These are phyloP conservation scores for Brachionus angularis DNA, from an alignment of 1,140 invertebrate species.

Conservation along the genomic window DNA sequence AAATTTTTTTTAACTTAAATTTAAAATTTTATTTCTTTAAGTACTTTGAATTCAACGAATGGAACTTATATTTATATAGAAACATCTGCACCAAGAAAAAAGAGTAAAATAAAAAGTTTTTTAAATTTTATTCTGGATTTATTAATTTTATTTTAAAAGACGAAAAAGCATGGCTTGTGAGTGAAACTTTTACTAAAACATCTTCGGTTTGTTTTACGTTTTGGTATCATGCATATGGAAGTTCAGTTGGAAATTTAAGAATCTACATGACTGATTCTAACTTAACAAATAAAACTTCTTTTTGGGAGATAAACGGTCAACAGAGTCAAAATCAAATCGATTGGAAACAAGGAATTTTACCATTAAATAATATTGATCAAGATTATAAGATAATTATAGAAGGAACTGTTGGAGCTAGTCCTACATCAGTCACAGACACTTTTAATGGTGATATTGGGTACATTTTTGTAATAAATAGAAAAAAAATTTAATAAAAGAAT, in stretches of 20 bases:
- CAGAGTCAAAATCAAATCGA: slow-evolving; percentile 9
- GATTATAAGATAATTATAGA: slow-evolving; percentile 16
- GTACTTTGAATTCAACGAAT: slow-evolving; percentile 22
- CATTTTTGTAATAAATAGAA: neutral
- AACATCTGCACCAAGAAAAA: slow-evolving; percentile 7
- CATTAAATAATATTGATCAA: neutral
- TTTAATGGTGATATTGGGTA: slow-evolving; percentile 30
- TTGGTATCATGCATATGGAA: slow-evolving; percentile 45
- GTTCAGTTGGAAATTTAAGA: slow-evolving; percentile 46
- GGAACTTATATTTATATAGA: slow-evolving; percentile 46
- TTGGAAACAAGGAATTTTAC: slow-evolving; percentile 5
- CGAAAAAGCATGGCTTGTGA: slow-evolving; percentile 31
- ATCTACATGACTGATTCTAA: slow-evolving; percentile 48
- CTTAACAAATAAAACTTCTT: slow-evolving; percentile 47
- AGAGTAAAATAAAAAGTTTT: slow-evolving; percentile 3
- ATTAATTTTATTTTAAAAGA: neutral
- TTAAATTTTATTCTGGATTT: too few species aligned
- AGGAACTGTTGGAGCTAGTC: neutral
- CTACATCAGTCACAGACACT: neutral
- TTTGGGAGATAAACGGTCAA: slow-evolving; percentile 2
- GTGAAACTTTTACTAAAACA: slow-evolving; percentile 34
- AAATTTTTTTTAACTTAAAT: neutral
- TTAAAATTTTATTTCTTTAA: neutral
- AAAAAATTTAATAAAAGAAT: too few species aligned
- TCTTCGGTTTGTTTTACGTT: slow-evolving; percentile 29